phyloP scores from a whole-genome alignment of 2,113 vertebrate species.

The Serilophus lunatus region DNA sequence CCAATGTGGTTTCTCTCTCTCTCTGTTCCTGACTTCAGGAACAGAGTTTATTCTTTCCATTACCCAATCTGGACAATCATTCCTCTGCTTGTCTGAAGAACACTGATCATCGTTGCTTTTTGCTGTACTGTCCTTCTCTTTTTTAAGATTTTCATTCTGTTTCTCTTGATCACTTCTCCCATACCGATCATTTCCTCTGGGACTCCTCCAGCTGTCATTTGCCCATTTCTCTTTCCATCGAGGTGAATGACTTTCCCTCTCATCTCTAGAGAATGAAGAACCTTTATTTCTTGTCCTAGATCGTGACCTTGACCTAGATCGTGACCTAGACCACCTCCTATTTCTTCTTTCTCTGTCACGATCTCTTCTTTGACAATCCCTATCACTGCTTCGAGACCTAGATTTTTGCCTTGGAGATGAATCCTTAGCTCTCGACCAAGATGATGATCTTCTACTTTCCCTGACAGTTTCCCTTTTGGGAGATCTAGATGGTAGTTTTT shows the following conservation, averaged over 20 bases:
- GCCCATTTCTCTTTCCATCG: slow-evolving; percentile 82
- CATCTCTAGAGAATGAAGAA: slow-evolving; percentile 75
- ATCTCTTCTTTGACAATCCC: slow-evolving; percentile 80
- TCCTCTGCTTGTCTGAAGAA: slow-evolving; percentile 77
- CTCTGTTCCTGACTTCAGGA: slow-evolving; percentile 76
- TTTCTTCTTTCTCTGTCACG: slow-evolving; percentile 78
- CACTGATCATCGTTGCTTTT: slow-evolving; percentile 62
- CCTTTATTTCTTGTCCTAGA: slow-evolving; percentile 77
- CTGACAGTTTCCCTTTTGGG: slow-evolving; percentile 78
- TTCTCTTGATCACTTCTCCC: slow-evolving; percentile 77
- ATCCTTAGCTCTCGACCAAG: slow-evolving; percentile 64
- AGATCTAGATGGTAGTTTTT: slow-evolving; percentile 77
- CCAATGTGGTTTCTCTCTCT: slow-evolving; percentile 77
- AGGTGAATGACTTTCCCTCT: slow-evolving; percentile 82
- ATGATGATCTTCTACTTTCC: slow-evolving; percentile 72
- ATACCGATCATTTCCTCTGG: slow-evolving; percentile 75
- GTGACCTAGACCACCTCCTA: slow-evolving; percentile 81
- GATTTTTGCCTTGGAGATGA: slow-evolving; percentile 75
- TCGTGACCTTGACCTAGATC: slow-evolving; percentile 81
- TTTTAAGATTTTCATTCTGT: slow-evolving; percentile 73
- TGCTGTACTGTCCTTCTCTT: slow-evolving; percentile 73
- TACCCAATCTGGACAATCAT: slow-evolving; percentile 89
- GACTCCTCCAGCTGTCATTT: slow-evolving; percentile 79
- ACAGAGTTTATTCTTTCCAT: slow-evolving; percentile 82
- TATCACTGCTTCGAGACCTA: slow-evolving; percentile 79